Evolutionary conservation across 2,797 vertebrate species (phyloP), one percentile per base, ranked within the genome.

Genomic region (Danionella dracula): DNA sequence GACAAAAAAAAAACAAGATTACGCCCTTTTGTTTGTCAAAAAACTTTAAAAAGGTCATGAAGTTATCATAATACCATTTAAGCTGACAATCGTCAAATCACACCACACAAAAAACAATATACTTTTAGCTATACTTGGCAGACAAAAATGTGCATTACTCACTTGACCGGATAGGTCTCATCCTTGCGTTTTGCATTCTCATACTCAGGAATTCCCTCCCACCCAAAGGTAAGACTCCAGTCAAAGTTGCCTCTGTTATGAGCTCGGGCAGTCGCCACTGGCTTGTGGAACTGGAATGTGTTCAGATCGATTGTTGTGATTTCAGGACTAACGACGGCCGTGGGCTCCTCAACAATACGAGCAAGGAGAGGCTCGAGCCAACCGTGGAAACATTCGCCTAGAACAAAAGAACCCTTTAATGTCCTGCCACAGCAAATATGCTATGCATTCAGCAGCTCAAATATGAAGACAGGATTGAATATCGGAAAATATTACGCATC

Each of bases 161-260:
- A 99, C 95, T 94, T 99, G 78, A 98, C 91, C 37, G 96, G 95
- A 74, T 92, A 91, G 1, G 95, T 97, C 86, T 97, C 95, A 15
- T 98, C 94, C 70, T 94, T 95, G 73, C 94, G 91, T 50, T 89
- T 83, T 72, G 77, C 86, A 67, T 75, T 87, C 38, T 92, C 93
- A 0, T 85, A 84, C 0, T 75, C 68, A 0, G 96, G 96, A 4
- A 98, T 68, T 0, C 66, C 0, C 81, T 98, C 96, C 96, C 96
- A 98, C 79, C 95, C 92, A 0, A 98, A 98, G 0, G 86, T 89
- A 70, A 98, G 83, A 73, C 92, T 92, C 96, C 96, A 98, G 84
- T 99, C 95, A 13, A 99, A 98, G 81, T 94, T 98, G 1, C 96
- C 95, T 0, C 95, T 88, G 83, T 93, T 97, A 70, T 84, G 92